Conservation (phyloP, 2,113 vertebrate genomes). For the Benitochromis conjunctus region DNA sequence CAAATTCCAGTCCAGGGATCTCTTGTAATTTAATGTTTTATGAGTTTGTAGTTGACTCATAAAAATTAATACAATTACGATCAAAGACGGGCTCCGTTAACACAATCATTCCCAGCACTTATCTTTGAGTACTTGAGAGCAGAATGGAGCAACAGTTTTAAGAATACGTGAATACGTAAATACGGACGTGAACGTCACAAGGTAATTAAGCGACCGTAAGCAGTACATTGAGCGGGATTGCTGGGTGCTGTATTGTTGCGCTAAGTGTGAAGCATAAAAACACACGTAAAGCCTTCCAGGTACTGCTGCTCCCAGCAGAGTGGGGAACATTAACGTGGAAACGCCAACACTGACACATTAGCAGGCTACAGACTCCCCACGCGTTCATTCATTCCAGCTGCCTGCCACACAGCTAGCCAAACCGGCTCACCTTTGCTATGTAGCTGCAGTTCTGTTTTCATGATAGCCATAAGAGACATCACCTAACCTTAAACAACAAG, state of each 20-base stretch:
- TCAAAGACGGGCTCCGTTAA: background rate
- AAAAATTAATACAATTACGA: background rate
- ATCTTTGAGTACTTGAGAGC: background rate
- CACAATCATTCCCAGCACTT: background rate
- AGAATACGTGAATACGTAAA: background rate
- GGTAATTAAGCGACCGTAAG: background rate
- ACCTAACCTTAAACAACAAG: background rate
- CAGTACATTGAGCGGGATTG: background rate
- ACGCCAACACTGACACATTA: background rate
- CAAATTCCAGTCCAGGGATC: background rate
- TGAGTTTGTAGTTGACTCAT: background rate
- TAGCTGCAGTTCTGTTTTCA: background rate
- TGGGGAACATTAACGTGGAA: background rate
- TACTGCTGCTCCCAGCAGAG: background rate
- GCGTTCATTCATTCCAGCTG: conserved; percentile 8
- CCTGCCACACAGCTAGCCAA: background rate
- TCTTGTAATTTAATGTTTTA: background rate
- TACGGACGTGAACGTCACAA: background rate
- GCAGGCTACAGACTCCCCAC: background rate
- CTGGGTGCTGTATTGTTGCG: background rate
- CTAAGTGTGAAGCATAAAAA: background rate
- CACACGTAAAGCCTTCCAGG: background rate
- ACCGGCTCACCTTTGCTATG: background rate
- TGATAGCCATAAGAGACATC: no score
- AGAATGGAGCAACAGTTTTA: background rate